Evolutionary conservation across 2,888 invertebrate genomes (phyloP).

Genomic region (Oeneis ivallda): DNA sequence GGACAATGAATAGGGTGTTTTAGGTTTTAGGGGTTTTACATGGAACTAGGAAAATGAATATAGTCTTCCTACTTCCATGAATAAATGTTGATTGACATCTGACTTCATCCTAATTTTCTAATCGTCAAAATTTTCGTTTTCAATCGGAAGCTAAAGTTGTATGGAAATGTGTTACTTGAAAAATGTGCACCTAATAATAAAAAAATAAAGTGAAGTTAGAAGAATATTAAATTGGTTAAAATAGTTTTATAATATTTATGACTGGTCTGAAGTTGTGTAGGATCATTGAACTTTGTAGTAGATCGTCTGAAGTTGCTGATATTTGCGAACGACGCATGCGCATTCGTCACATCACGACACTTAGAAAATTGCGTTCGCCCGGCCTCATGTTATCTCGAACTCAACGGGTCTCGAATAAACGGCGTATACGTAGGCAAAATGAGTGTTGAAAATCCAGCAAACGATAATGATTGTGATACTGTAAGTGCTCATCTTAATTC

Average conservation of each 20-base stretch:
- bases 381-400: constrained; percentile 69
- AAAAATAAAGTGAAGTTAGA: not conserved
- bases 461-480: constrained; percentile 80
- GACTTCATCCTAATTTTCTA: no score
- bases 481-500: constrained; percentile 78
- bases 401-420: constrained; percentile 58
- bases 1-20: no score
- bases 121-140: not conserved
- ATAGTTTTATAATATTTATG: not conserved
- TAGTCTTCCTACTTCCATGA: no score
- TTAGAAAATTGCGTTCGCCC: constrained; percentile 73
- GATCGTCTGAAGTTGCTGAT: constrained; percentile 56
- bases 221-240: no score
- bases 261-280: constrained; percentile 30
- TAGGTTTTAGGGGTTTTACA: no score
- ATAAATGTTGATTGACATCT: not conserved
- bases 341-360: constrained; percentile 80
- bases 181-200: not conserved
- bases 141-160: no score
- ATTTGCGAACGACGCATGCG: constrained; percentile 80
- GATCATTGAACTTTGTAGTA: constrained; percentile 54
- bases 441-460: constrained; percentile 84
- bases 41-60: no score
- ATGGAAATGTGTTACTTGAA: no score
- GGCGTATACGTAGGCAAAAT: constrained; percentile 82